Percentiles rank a stretch among this genome's conserved stretches.
These are phyloP conservation scores for Erebia epiphron DNA, from an alignment of 2,888 invertebrate species.

Conservation along the genomic window DNA sequence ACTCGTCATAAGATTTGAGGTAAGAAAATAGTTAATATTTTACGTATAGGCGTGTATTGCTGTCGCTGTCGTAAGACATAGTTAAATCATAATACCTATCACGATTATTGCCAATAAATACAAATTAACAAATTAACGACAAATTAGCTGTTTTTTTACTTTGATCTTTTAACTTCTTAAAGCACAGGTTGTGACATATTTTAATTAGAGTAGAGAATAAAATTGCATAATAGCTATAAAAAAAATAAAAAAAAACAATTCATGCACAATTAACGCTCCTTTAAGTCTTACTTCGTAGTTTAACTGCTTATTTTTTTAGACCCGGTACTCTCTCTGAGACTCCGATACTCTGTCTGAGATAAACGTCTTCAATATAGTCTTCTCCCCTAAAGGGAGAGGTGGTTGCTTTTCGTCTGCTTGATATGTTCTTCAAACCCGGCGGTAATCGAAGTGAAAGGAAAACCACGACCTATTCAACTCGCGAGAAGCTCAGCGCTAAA, in stretches of 20 bases:
- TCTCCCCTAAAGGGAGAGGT: constrained; percentile 28
- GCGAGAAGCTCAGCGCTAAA: constrained; percentile 23
- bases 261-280: not conserved
- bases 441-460: constrained; percentile 70
- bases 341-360: not conserved
- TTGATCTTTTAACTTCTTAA: no score
- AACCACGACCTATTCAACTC: constrained; percentile 59
- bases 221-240: not conserved
- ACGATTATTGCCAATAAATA: not conserved
- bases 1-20: no score
- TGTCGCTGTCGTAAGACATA: no score
- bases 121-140: not conserved
- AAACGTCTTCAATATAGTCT: not conserved
- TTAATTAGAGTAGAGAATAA: not conserved
- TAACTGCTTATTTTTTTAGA: not conserved
- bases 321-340: no score
- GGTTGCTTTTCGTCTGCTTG: constrained; percentile 47
- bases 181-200: no score
- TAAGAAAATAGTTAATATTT: no score
- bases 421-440: constrained; percentile 61
- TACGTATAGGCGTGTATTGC: no score
- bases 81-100: no score
- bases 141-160: no score
- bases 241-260: not conserved
- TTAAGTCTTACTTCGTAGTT: no score